Conservation (phyloP, 1,140 invertebrate species). For the Aethina tumida region DNA sequence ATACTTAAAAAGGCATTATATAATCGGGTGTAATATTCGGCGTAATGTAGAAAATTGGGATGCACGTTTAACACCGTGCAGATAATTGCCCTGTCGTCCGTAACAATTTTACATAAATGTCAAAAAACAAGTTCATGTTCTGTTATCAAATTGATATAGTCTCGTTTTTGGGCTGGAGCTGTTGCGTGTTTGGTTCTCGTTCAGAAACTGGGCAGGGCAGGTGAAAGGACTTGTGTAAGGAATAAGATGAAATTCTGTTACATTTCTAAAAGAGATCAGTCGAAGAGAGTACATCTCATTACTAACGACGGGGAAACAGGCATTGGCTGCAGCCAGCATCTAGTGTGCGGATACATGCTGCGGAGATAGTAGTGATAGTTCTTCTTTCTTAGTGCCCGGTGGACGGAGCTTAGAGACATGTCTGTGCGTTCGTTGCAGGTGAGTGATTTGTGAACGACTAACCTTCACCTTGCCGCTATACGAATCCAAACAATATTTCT, state of each 20-base stretch:
- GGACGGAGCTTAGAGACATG: slow-evolving; percentile 13
- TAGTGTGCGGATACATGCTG: neutral
- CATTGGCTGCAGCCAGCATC: neutral
- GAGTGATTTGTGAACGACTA: slow-evolving; percentile 8
- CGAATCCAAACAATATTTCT: neutral
- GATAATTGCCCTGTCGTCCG: too few species aligned
- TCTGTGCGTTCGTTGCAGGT: slow-evolving; percentile 13
- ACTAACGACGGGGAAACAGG: slow-evolving; percentile 6
- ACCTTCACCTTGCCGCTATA: slow-evolving; percentile 12
- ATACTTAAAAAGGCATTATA: too few species aligned
- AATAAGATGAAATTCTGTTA: slow-evolving; percentile 25
- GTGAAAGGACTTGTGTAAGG: slow-evolving; percentile 26
- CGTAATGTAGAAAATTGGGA: too few species aligned
- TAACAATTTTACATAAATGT: too few species aligned
- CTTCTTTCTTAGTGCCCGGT: slow-evolving; percentile 15
- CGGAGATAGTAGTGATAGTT: slow-evolving; percentile 13
- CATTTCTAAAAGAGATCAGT: slow-evolving; percentile 29
- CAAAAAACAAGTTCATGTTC: too few species aligned
- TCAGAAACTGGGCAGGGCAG: slow-evolving; percentile 26
- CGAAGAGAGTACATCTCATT: slow-evolving; percentile 17
- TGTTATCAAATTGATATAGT: too few species aligned
- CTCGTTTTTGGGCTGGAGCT: too few species aligned
- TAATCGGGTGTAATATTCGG: too few species aligned
- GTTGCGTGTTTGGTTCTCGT: too few species aligned
- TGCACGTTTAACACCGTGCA: too few species aligned